Percentiles rank a stretch among this genome's conserved stretches.
Evolutionary conservation across 2,888 invertebrate genomes (phyloP).

Genomic region (Digitonthophagus gazella): DNA sequence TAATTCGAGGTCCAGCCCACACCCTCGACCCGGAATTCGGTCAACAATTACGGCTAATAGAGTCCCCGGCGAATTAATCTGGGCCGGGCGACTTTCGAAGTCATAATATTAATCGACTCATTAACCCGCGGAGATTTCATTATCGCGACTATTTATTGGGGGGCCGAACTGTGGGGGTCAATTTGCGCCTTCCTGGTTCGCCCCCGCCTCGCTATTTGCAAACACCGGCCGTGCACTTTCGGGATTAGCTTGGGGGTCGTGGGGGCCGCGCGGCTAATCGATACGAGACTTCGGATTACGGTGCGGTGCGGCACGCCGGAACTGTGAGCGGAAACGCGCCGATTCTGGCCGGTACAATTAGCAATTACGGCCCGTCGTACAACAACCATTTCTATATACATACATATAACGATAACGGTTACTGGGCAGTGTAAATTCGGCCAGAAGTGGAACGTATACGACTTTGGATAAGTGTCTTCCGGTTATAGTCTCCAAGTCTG

Average conservation of each 20-base stretch:
- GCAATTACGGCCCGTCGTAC: slow-evolving; percentile 9
- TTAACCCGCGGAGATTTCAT: slow-evolving; percentile 39
- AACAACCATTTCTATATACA: slow-evolving; percentile 13
- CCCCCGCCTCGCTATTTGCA: not conserved
- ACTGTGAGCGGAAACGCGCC: slow-evolving; percentile 11
- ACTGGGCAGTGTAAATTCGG: not conserved
- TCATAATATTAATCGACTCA: slow-evolving; percentile 37
- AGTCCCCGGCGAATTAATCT: slow-evolving; percentile 12
- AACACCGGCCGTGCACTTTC: slow-evolving; percentile 7
- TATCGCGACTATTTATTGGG: slow-evolving; percentile 36
- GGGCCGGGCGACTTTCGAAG: slow-evolving; percentile 12
- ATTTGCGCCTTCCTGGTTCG: not conserved
- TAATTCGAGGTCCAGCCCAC: not conserved
- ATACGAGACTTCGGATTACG: slow-evolving; percentile 9
- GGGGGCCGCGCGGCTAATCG: slow-evolving; percentile 1
- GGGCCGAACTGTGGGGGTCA: slow-evolving; percentile 28
- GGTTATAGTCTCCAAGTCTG: not conserved
- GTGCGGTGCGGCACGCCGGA: not conserved
- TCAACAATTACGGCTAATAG: slow-evolving; percentile 15
- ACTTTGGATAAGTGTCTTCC: not conserved
- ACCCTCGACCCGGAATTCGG: not conserved
- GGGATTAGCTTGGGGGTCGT: not conserved
- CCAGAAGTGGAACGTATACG: not conserved
- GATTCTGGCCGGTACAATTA: slow-evolving; percentile 13
- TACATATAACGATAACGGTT: not conserved